Base-by-base conservation (phyloP, 2,113 vertebrate species). In the Ornithorhynchus anatinus region DNA sequence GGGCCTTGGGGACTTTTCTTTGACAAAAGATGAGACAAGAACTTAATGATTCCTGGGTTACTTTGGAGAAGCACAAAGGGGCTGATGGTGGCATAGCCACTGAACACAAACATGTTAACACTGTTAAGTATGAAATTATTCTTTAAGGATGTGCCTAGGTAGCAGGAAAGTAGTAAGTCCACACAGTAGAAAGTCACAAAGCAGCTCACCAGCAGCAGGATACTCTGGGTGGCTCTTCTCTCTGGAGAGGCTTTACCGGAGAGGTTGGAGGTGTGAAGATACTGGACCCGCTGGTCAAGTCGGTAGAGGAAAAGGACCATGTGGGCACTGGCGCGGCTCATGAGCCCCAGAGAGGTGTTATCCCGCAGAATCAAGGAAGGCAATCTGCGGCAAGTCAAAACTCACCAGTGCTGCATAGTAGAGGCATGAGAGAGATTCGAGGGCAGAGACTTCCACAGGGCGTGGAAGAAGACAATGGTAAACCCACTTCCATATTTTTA, bases 271-370 rank as follows among this genome's bases (percentile, higher is more conserved):
- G 20, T 32, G 27, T 17, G 44, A 50, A 36, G 25, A 13, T 58
- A 42, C 6, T 10, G 10, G 35, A 64, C 29, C 63, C 40, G 37
- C 51, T 48, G 43, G 35, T 72, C 57, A 40, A 39, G 59, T 48
- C 59, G 47, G 33, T 64, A 43, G 36, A 64, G 37, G 37, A 51
- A 51, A 31, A 62, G 7, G 16, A 63, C 35, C 27, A 27, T 56
- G 69, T 48, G 48, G 7, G 40, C 35, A 25, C 59, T 58, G 52
- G 59, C 59, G 59, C 43, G 64, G 25, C 7, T 44, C 36, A 31
- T 64, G 52, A 25, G 29, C 36, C 31, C 69, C 43, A 72, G 31
- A 72, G n/a, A n/a, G n/a, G n/a, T n/a, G n/a, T n/a, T n/a, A n/a
- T n/a, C n/a, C n/a, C n/a, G n/a, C n/a, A n/a, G n/a, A n/a, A n/a